A percentile compares a stretch with the other conserved stretches of the same genome.
These are phyloP conservation scores for Phyllotreta striolata DNA, from an alignment of 2,888 invertebrate genomes.

Conservation along the genomic window DNA sequence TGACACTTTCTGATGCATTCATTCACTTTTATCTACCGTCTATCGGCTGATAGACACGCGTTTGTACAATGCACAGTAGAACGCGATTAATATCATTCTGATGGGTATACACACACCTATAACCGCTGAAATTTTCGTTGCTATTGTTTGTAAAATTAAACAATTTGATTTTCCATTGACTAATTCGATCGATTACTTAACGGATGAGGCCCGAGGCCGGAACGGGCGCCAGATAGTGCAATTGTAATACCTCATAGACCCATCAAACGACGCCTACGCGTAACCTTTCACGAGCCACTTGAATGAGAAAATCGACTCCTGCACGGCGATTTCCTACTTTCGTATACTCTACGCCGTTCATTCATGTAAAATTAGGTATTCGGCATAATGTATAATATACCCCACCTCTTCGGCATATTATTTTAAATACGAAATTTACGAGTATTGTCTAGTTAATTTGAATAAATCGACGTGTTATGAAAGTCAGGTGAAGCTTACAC, in stretches of 20 bases:
- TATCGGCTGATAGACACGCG: slow-evolving; percentile 15
- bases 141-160: no score
- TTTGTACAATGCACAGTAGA: slow-evolving; percentile 18
- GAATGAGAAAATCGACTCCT: slow-evolving; percentile 49
- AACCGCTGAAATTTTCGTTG: no score
- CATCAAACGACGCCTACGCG: slow-evolving; percentile 48
- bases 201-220: slow-evolving; percentile 39
- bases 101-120: no score
- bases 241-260: slow-evolving; percentile 48
- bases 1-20: slow-evolving; percentile 41
- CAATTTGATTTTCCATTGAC: no score
- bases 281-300: slow-evolving; percentile 48
- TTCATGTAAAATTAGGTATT: no score
- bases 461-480: background rate
- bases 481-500: slow-evolving; percentile 51
- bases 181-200: no score
- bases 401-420: no score
- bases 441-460: no score
- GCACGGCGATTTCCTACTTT: slow-evolving; percentile 47
- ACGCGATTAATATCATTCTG: slow-evolving; percentile 26
- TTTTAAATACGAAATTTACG: no score
- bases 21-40: slow-evolving; percentile 26
- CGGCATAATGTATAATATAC: no score
- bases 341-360: slow-evolving; percentile 41
- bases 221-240: slow-evolving; percentile 48